These are phyloP conservation scores for Prenolepis imparis DNA, from an alignment of 2,888 invertebrate species.

Conservation along the genomic window DNA sequence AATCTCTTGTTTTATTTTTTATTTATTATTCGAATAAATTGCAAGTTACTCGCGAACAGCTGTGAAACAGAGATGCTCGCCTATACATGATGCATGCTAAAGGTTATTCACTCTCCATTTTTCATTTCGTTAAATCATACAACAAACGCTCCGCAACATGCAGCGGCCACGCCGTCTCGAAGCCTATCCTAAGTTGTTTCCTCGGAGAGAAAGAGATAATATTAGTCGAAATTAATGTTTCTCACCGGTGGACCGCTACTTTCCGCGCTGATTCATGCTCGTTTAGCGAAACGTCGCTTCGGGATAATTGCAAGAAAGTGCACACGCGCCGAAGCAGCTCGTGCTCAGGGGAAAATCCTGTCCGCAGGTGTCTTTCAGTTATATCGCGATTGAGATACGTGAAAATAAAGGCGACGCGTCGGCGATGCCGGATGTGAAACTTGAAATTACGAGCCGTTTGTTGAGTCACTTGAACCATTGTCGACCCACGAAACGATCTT, in stretches of 20 bases:
- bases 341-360: slow-evolving; percentile 52
- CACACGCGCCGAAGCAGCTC: slow-evolving; percentile 9
- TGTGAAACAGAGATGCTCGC: neutral
- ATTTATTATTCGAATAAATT: neutral
- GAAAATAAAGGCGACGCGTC: slow-evolving; percentile 60
- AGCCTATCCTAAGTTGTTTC: slow-evolving; percentile 38
- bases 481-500: slow-evolving; percentile 44
- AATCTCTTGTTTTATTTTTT: too few species aligned
- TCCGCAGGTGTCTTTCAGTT: slow-evolving; percentile 55
- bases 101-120: neutral
- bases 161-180: neutral
- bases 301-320: slow-evolving; percentile 42
- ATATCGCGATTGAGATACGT: slow-evolving; percentile 54
- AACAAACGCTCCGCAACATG: neutral
- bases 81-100: neutral
- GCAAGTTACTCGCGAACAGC: neutral
- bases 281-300: slow-evolving; percentile 51
- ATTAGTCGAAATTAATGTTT: slow-evolving; percentile 15
- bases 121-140: slow-evolving; percentile 1
- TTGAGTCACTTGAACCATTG: slow-evolving; percentile 56
- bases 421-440: slow-evolving; percentile 74
- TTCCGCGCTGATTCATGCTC: slow-evolving; percentile 51
- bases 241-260: slow-evolving; percentile 6
- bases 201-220: neutral
- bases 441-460: slow-evolving; percentile 70